These are phyloP conservation scores for Hippasteria phrygiana DNA, from an alignment of 53 echinoderm and acorn worm species.

Conservation along the genomic window DNA sequence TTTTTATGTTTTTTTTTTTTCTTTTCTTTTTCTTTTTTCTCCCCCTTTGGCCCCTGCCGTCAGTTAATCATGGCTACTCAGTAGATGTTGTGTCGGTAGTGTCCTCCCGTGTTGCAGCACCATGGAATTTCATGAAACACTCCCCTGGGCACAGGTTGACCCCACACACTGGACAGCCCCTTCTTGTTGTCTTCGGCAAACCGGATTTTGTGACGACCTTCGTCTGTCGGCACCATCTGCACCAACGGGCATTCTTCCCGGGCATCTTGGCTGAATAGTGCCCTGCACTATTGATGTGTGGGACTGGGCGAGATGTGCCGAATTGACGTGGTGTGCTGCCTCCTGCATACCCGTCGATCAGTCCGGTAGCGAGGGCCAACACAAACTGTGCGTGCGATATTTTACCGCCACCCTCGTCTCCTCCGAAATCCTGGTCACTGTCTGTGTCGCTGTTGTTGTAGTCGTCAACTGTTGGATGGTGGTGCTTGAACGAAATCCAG, in stretches of 20 bases:
- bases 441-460: not conserved
- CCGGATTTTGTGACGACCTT: not conserved
- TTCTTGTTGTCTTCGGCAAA: not conserved
- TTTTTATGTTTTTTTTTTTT: no score
- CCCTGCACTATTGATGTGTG: not conserved
- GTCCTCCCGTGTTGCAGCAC: no score
- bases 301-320: not conserved
- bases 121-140: conserved; percentile 14
- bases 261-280: not conserved
- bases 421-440: not conserved
- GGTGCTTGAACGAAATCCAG: not conserved
- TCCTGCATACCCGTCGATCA: not conserved
- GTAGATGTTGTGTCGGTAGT: no score
- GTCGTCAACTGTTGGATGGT: not conserved
- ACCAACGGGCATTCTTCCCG: not conserved
- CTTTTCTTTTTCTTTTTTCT: no score
- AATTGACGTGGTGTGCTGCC: not conserved
- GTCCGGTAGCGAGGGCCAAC: not conserved
- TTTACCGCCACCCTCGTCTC: not conserved
- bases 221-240: not conserved
- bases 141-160: not conserved
- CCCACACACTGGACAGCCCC: not conserved
- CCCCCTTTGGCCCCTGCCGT: no score
- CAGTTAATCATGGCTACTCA: no score
- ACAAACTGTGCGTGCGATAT: not conserved